These are phyloP conservation scores for Exephanes ischioxanthus DNA, from an alignment of 2,888 invertebrate genomes.

Conservation along the genomic window DNA sequence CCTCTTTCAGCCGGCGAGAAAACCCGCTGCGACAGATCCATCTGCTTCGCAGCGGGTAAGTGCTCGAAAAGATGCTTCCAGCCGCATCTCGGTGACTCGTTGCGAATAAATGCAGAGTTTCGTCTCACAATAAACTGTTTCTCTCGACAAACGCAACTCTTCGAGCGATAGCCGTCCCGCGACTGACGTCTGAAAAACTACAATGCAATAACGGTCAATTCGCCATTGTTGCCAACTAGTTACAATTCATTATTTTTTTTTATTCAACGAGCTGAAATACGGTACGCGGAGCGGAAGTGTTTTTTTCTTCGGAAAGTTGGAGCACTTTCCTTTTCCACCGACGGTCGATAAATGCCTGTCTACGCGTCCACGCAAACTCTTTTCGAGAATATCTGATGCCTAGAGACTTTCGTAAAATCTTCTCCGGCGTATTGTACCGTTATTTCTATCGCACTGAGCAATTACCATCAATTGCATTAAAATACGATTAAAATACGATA, in stretches of 20 bases:
- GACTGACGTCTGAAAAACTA: not conserved
- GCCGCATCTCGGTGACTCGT: not conserved
- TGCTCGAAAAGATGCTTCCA: not conserved
- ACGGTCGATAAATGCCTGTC: not conserved
- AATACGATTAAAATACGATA: not conserved
- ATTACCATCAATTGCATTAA: constrained; percentile 16
- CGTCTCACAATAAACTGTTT: not conserved
- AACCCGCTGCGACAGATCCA: constrained; percentile 3
- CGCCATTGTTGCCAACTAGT: not conserved
- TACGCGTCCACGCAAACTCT: not conserved
- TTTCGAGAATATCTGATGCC: constrained; percentile 15
- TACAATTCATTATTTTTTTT: not conserved
- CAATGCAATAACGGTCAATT: not conserved
- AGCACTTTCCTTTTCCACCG: not conserved
- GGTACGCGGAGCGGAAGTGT: not conserved
- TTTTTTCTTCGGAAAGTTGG: not conserved
- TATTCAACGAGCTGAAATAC: not conserved
- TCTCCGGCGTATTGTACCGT: not conserved
- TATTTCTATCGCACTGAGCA: constrained; percentile 22
- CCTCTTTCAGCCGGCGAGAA: not conserved
- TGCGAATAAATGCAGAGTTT: not conserved
- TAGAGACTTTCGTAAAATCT: constrained; percentile 16
- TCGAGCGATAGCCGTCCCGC: not conserved
- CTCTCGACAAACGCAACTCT: not conserved
- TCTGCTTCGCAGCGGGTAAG: constrained; percentile 5